Conservation (phyloP, 2,113 vertebrate species). For the Glaucomys volans region DNA sequence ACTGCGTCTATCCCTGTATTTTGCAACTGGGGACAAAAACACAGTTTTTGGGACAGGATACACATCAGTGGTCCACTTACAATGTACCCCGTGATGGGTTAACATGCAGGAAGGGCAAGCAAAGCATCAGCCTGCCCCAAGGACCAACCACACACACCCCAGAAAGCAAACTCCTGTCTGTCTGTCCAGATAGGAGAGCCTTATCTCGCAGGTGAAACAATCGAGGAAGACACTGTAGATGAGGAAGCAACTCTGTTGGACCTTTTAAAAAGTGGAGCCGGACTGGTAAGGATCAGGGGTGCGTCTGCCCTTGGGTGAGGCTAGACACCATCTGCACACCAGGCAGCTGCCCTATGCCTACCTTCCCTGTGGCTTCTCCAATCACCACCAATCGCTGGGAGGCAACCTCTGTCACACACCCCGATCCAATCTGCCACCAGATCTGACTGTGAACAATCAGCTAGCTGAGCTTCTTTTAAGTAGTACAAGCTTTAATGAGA, state of each 20-base stretch:
- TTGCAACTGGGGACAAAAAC: constrained; percentile 78
- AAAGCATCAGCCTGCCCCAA: background rate
- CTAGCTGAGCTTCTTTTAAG: background rate
- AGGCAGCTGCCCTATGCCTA: background rate
- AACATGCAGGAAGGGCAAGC: background rate
- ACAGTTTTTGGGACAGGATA: background rate
- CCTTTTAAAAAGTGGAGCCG: background rate
- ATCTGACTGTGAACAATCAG: background rate
- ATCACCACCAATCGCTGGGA: background rate
- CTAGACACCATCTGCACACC: background rate
- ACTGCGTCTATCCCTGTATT: constrained; percentile 83
- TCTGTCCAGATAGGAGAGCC: background rate
- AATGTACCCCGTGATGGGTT: background rate
- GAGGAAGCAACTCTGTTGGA: background rate
- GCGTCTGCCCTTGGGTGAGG: background rate
- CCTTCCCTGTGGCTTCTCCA: background rate
- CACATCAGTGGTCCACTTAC: background rate
- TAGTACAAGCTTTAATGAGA: background rate
- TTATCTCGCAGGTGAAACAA: background rate
- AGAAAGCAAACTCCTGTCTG: background rate
- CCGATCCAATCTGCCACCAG: background rate
- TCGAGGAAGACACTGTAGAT: background rate
- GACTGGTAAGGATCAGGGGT: background rate
- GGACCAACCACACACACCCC: background rate
- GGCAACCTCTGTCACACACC: background rate